phyloP scores from a whole-genome alignment of 2,113 vertebrate species.

The Nannospalax galili region DNA sequence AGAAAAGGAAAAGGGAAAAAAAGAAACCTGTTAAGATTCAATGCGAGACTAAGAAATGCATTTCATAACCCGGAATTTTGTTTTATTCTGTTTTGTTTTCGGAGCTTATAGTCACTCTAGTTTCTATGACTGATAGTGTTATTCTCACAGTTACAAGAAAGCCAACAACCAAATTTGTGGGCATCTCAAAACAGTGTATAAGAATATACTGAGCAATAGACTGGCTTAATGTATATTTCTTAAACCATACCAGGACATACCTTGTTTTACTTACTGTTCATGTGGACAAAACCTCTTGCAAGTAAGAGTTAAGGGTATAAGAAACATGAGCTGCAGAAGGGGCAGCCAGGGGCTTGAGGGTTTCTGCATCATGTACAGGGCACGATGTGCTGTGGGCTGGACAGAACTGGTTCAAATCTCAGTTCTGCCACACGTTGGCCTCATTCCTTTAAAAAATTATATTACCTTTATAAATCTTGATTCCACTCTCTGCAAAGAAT shows the following conservation, averaged over 20 bases:
- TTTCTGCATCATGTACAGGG: neutral
- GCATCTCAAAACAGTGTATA: neutral
- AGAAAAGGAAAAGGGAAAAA: neutral
- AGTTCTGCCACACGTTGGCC: neutral
- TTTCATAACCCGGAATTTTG: neutral
- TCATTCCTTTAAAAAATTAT: neutral
- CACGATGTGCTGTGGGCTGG: rapidly evolving
- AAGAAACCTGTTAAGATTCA: neutral
- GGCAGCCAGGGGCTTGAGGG: rapidly evolving
- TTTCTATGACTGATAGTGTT: neutral
- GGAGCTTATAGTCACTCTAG: neutral
- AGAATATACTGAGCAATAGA: neutral
- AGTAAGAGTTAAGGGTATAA: neutral
- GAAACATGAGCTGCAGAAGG: neutral
- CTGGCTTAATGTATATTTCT: neutral
- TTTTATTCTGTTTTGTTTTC: neutral
- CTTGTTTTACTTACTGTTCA: slow-evolving; percentile 8
- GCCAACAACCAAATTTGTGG: neutral
- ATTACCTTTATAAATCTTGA: neutral
- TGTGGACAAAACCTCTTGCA: neutral
- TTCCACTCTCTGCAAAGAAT: neutral
- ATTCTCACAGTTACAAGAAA: neutral
- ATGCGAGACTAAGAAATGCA: neutral
- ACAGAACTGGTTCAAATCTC: neutral
- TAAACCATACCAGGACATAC: neutral